These are phyloP conservation scores for Urechis unicinctus DNA, from an alignment of 2,888 invertebrate species.

Conservation along the genomic window DNA sequence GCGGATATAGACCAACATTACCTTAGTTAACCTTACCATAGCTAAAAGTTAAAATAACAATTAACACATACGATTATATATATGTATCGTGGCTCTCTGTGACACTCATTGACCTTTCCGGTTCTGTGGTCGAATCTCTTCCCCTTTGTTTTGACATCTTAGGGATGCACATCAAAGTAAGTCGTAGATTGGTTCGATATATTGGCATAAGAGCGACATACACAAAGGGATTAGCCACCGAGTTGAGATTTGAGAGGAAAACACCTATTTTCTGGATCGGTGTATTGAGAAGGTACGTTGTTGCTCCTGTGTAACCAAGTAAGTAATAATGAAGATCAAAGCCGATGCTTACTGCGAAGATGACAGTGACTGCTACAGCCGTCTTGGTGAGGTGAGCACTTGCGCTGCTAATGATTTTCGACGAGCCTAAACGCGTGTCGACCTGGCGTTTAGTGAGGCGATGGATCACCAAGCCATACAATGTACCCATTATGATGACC, in stretches of 20 bases:
- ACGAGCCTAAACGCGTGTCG: slow-evolving; percentile 12
- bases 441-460: slow-evolving; percentile 4
- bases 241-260: slow-evolving; percentile 18
- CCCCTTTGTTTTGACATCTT: too few relatives aligned
- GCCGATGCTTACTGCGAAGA: slow-evolving; percentile 18
- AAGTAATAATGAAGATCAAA: slow-evolving; percentile 20
- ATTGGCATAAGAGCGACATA: slow-evolving; percentile 18
- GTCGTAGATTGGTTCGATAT: slow-evolving; percentile 9
- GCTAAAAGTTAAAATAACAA: too few relatives aligned
- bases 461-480: slow-evolving; percentile 13
- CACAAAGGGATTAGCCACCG: slow-evolving; percentile 15
- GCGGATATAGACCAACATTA: too few relatives aligned
- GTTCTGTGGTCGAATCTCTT: too few relatives aligned
- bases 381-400: slow-evolving; percentile 17
- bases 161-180: slow-evolving; percentile 13
- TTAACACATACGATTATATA: too few relatives aligned
- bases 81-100: too few relatives aligned
- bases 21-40: too few relatives aligned
- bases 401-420: slow-evolving; percentile 12
- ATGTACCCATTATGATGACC: slow-evolving; percentile 12
- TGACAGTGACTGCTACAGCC: slow-evolving; percentile 15
- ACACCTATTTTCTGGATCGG: slow-evolving; percentile 16
- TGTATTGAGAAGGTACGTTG: slow-evolving; percentile 10
- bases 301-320: slow-evolving; percentile 15
- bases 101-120: too few relatives aligned